These are phyloP conservation scores for Magallana ariakensis DNA, from an alignment of 1,140 invertebrate genomes.

Conservation along the genomic window DNA sequence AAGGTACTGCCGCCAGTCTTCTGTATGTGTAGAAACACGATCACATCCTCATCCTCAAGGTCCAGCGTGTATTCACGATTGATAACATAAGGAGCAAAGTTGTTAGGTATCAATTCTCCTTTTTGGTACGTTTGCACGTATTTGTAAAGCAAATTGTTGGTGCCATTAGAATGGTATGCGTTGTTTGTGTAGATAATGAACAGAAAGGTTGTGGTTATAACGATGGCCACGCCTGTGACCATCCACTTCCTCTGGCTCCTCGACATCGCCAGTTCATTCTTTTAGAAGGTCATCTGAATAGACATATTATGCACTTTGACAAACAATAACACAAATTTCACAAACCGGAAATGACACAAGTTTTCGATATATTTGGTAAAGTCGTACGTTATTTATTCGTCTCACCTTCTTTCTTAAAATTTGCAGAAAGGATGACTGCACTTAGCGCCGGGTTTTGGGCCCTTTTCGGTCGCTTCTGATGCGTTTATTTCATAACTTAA, in stretches of 20 bases:
- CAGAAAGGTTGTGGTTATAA: background rate
- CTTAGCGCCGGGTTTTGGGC: no score
- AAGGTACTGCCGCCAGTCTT: constrained; percentile 96
- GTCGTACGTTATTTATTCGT: background rate
- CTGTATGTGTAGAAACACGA: constrained; percentile 99
- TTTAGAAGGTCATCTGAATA: background rate
- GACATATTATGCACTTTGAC: background rate
- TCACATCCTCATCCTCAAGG: constrained; percentile 86
- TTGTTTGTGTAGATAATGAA: background rate
- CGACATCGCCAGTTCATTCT: constrained; percentile 1
- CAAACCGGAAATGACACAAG: constrained; percentile 1
- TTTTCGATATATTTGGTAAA: background rate
- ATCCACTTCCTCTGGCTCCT: constrained; percentile 11
- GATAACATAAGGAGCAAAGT: constrained; percentile 42
- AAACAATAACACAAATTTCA: background rate
- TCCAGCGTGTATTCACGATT: constrained; percentile 62
- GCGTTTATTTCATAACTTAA: no score
- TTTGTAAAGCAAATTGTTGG: background rate
- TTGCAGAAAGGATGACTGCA: no score
- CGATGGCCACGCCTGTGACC: background rate
- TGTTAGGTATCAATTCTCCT: background rate
- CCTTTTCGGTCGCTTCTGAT: no score
- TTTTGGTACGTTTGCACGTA: constrained; percentile 3
- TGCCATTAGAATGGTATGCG: background rate
- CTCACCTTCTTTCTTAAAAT: no score